These are phyloP conservation scores for Lichenostomus cassidix DNA, from an alignment of 2,113 vertebrate genomes.

Conservation along the genomic window DNA sequence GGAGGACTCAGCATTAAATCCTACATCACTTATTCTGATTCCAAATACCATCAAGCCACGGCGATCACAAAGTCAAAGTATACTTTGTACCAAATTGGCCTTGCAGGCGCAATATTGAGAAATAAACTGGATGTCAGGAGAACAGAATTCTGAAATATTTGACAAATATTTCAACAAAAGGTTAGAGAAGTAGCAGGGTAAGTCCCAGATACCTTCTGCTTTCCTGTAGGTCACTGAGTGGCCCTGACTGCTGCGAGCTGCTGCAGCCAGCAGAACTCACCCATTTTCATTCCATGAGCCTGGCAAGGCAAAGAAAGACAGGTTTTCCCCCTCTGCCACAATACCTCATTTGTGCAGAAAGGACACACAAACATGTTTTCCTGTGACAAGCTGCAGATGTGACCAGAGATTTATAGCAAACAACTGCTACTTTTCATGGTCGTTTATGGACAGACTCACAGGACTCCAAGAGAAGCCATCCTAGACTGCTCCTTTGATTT, in stretches of 20 bases:
- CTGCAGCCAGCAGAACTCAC: not conserved
- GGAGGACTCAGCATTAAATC: not conserved
- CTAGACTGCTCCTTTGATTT: not conserved
- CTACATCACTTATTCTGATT: not conserved
- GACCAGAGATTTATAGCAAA: not conserved
- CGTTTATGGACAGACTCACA: not conserved
- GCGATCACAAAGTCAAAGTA: not conserved
- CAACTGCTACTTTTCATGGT: not conserved
- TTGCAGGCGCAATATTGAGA: not conserved
- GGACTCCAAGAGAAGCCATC: not conserved
- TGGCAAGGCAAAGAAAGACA: not conserved
- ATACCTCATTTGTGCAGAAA: not conserved
- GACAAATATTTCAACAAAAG: not conserved
- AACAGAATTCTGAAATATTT: not conserved
- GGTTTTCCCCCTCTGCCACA: not conserved
- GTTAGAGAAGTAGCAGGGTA: not conserved
- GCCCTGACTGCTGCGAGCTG: not conserved
- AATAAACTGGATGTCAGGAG: not conserved
- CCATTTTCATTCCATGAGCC: not conserved
- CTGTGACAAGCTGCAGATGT: not conserved
- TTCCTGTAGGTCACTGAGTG: not conserved
- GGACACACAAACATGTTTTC: not conserved
- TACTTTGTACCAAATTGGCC: not conserved
- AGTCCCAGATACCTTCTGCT: not conserved
- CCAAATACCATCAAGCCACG: not conserved